A percentile compares a stretch with the other conserved stretches of the same genome.
Conservation (phyloP, 2,888 invertebrate species). For the Nymphalis c-album region DNA sequence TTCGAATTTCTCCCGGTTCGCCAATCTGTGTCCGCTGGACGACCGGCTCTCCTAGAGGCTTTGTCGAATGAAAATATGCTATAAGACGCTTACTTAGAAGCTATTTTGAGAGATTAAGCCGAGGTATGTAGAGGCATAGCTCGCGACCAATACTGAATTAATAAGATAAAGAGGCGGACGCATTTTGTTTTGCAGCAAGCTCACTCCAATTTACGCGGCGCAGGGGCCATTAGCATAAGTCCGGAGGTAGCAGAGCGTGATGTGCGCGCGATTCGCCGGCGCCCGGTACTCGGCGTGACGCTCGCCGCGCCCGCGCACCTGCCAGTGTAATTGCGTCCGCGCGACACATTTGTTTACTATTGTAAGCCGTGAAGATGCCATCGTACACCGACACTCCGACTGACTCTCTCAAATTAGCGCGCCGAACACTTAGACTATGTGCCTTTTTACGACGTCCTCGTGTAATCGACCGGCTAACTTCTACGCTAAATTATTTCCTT, state of each 20-base stretch:
- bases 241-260: constrained; percentile 67
- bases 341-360: constrained; percentile 81
- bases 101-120: constrained; percentile 45
- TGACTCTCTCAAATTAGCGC: constrained; percentile 75
- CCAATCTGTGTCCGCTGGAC: constrained; percentile 69
- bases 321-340: constrained; percentile 68
- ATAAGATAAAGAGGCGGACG: constrained; percentile 79
- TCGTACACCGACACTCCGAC: constrained; percentile 65
- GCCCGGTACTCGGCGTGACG: constrained; percentile 63
- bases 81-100: constrained; percentile 54
- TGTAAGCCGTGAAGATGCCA: constrained; percentile 80
- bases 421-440: constrained; percentile 50
- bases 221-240: constrained; percentile 79
- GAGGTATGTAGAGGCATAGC: constrained; percentile 45
- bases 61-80: constrained; percentile 54
- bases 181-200: constrained; percentile 75
- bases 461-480: constrained; percentile 15
- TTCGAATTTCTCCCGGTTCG: constrained; percentile 72
- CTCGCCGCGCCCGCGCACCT: constrained; percentile 45
- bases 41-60: constrained; percentile 49
- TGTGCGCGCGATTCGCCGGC: constrained; percentile 70
- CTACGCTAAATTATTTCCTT: not conserved
- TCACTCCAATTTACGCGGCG: constrained; percentile 79
- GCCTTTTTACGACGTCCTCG: constrained; percentile 39
- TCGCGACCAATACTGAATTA: constrained; percentile 60